Conservation (phyloP, 2,888 invertebrate genomes). For the Pterobdella sp. region DNA sequence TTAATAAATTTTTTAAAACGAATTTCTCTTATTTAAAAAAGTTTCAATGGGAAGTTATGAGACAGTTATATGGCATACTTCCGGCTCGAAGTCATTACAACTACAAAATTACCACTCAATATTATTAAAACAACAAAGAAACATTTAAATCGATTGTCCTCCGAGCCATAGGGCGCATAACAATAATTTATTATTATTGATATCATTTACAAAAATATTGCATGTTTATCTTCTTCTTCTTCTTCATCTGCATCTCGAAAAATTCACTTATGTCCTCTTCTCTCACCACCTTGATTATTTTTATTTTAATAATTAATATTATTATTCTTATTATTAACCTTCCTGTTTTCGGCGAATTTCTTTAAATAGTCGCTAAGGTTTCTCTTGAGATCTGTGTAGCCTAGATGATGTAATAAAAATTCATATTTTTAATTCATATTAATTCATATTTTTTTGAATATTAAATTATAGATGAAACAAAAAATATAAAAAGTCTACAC, state of each 20-base stretch:
- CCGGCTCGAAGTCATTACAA: no score
- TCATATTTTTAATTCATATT: not conserved
- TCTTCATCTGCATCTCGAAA: conserved; percentile 62
- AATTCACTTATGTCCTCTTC: conserved; percentile 83
- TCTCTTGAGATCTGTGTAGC: conserved; percentile 79
- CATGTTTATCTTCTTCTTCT: conserved; percentile 30
- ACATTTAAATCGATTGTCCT: not conserved
- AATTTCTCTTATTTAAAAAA: no score
- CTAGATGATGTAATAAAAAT: conserved; percentile 56
- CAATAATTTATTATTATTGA: not conserved
- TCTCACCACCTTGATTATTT: conserved; percentile 57
- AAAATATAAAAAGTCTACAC: not conserved
- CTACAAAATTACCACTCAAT: no score
- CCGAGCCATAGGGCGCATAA: not conserved
- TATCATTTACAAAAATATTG: not conserved
- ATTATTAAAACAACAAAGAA: not conserved
- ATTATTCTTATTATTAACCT: conserved; percentile 55
- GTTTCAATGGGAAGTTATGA: no score
- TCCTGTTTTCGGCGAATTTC: conserved; percentile 71
- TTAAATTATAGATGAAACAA: not conserved
- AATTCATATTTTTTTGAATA: not conserved
- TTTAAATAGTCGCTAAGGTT: conserved; percentile 73
- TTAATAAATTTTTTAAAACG: no score
- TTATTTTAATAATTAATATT: not conserved
- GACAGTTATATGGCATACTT: no score